phyloP scores from a whole-genome alignment of 2,888 invertebrate species.

The Neoaliturus tenellus region DNA sequence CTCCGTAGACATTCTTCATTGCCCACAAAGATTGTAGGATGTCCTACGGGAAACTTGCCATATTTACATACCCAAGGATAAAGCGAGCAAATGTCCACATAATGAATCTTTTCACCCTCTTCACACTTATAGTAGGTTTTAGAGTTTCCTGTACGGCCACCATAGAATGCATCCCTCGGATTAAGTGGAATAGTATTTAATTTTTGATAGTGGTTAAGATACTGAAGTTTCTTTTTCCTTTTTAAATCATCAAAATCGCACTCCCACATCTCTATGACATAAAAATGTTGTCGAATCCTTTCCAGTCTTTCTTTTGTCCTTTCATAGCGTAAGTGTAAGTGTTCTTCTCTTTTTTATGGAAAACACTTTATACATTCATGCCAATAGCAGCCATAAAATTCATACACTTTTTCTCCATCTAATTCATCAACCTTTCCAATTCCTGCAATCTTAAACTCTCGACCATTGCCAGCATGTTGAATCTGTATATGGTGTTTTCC shows the following conservation, averaged over 20 bases:
- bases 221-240: not conserved
- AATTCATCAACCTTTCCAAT: conserved; percentile 60
- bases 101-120: not conserved
- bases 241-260: conserved; percentile 49
- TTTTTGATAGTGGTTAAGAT: not conserved
- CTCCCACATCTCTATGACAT: conserved; percentile 59
- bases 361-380: conserved; percentile 60
- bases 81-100: conserved; percentile 12
- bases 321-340: conserved; percentile 50
- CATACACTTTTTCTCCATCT: conserved; percentile 55
- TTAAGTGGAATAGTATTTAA: conserved; percentile 57
- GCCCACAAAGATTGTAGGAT: not conserved
- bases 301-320: conserved; percentile 26
- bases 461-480: conserved; percentile 60
- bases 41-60: conserved; percentile 65
- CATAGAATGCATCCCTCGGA: conserved; percentile 66
- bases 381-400: conserved; percentile 61
- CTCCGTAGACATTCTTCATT: conserved; percentile 64
- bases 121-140: conserved; percentile 8
- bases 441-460: conserved; percentile 59
- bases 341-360: conserved; percentile 4
- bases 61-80: conserved; percentile 4
- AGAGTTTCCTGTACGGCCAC: conserved; percentile 64
- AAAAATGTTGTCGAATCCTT: not conserved
- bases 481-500: conserved; percentile 59